These are phyloP conservation scores for Ophiodon elongatus DNA, from an alignment of 2,113 vertebrate genomes.

Conservation along the genomic window DNA sequence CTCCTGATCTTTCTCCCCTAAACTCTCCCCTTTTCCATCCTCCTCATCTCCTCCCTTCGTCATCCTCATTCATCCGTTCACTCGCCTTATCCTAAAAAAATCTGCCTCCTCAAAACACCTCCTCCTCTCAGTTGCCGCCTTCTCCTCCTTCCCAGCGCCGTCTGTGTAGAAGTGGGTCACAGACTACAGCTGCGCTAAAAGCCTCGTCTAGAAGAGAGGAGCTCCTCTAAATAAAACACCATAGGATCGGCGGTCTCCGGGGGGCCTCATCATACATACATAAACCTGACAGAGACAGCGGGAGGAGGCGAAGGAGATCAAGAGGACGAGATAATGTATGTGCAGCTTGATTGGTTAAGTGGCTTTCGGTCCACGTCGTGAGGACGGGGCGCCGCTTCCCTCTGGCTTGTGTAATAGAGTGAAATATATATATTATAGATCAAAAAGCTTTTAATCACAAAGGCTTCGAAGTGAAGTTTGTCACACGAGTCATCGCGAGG, in stretches of 20 bases:
- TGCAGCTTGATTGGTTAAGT: constrained; percentile 32
- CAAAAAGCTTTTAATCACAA: constrained; percentile 8
- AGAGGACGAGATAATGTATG: constrained; percentile 21
- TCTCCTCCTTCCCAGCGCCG: constrained; percentile 36
- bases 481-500: background rate
- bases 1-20: background rate
- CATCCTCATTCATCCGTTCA: background rate
- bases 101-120: constrained; percentile 7
- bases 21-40: background rate
- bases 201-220: constrained; percentile 61
- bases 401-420: background rate
- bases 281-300: constrained; percentile 45
- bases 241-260: constrained; percentile 40
- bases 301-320: constrained; percentile 33
- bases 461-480: background rate
- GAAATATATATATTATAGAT: background rate
- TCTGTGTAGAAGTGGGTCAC: constrained; percentile 78
- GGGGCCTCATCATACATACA: constrained; percentile 56
- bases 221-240: constrained; percentile 80
- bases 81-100: constrained; percentile 19
- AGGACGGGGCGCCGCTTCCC: constrained; percentile 8
- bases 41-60: background rate
- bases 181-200: constrained; percentile 78
- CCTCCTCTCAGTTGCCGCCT: constrained; percentile 19
- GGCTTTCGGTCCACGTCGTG: constrained; percentile 12